Percentiles rank a stretch among this genome's conserved stretches.
Evolutionary conservation across 2,888 invertebrate species (phyloP).

Genomic region (Julus scandinavius): DNA sequence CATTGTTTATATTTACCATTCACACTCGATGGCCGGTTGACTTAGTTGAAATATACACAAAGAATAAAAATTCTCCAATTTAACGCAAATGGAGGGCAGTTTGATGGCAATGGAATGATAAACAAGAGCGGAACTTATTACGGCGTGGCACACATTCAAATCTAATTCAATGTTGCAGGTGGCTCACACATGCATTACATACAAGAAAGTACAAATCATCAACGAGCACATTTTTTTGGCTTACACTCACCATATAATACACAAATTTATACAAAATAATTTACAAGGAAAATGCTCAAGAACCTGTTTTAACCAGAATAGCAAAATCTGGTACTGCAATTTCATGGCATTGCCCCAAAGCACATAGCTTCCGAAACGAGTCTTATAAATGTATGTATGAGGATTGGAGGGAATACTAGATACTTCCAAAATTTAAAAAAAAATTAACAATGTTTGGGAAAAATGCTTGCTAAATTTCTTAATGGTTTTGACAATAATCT

Average conservation of each 20-base stretch:
- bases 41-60: conserved; percentile 43
- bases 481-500: too few species aligned
- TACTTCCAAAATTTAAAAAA: too few species aligned
- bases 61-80: conserved; percentile 45
- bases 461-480: too few species aligned
- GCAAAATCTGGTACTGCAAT: neutral
- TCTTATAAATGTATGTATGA: neutral
- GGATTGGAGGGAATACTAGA: neutral
- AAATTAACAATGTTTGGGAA: too few species aligned
- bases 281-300: conserved; percentile 44
- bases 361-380: neutral
- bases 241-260: conserved; percentile 52
- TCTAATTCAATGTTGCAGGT: conserved; percentile 39
- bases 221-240: conserved; percentile 45
- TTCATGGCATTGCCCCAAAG: neutral
- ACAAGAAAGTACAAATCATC: conserved; percentile 47
- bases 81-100: conserved; percentile 43
- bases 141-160: conserved; percentile 23
- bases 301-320: neutral
- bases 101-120: conserved; percentile 46
- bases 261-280: conserved; percentile 54
- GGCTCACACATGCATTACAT: conserved; percentile 34
- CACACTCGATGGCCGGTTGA: conserved; percentile 39
- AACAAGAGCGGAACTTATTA: conserved; percentile 43
- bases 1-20: conserved; percentile 23